These are phyloP conservation scores for Micropterix aruncella DNA, from an alignment of 2,888 invertebrate genomes.

Conservation along the genomic window DNA sequence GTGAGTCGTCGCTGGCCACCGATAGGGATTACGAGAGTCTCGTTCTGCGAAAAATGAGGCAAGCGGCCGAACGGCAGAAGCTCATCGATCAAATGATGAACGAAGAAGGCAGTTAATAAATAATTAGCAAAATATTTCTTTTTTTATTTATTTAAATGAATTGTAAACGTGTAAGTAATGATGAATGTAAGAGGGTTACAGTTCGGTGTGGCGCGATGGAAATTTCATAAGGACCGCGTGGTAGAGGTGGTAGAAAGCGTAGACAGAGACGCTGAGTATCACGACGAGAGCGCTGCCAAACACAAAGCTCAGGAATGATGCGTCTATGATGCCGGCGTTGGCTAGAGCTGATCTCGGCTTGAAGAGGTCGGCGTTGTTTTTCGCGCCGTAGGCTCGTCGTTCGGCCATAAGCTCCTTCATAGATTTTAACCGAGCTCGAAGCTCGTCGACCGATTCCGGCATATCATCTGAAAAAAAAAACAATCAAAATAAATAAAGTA, in stretches of 20 bases:
- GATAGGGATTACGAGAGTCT: conserved; percentile 70
- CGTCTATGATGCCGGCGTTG: conserved; percentile 60
- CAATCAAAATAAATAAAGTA: not conserved
- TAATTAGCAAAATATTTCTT: not conserved
- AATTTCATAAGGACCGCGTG: conserved; percentile 72
- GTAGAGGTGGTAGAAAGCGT: conserved; percentile 75
- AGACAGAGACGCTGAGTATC: conserved; percentile 67
- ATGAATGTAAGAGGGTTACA: too few relatives aligned
- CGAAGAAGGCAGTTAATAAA: conserved; percentile 23
- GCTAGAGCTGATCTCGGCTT: conserved; percentile 29
- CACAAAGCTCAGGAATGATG: conserved; percentile 69
- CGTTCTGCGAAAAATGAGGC: conserved; percentile 64
- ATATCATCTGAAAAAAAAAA: conserved; percentile 28
- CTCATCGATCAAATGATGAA: conserved; percentile 55
- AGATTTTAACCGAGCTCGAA: conserved; percentile 59
- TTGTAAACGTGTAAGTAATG: too few relatives aligned
- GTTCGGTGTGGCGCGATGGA: conserved; percentile 64
- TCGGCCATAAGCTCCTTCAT: conserved; percentile 77
- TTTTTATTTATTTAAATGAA: not conserved
- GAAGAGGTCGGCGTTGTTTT: conserved; percentile 34
- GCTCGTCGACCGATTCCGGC: conserved; percentile 65
- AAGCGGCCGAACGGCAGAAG: conserved; percentile 73
- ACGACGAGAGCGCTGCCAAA: conserved; percentile 66
- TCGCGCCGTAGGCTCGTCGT: conserved; percentile 36
- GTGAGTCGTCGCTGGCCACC: conserved; percentile 30